Percentiles rank a stretch among this genome's conserved stretches.
Conservation (phyloP, 2,888 invertebrate species). For the Pachycephus smyrnensis region DNA sequence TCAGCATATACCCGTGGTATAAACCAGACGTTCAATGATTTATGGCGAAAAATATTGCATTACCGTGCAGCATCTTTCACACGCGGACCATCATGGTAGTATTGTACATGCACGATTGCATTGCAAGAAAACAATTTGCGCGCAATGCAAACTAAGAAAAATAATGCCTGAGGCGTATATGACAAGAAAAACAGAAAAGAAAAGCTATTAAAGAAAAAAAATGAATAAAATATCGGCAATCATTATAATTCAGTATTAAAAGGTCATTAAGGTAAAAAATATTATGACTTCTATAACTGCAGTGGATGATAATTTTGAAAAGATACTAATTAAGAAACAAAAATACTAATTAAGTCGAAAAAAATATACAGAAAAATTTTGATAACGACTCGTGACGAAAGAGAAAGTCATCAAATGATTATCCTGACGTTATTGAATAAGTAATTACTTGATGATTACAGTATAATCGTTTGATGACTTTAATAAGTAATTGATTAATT, state of each 20-base stretch:
- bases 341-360: too few species aligned
- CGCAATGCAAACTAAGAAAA: background rate
- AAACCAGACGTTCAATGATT: background rate
- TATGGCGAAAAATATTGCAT: background rate
- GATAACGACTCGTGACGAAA: too few species aligned
- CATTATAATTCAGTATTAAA: too few species aligned
- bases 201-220: background rate
- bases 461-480: background rate
- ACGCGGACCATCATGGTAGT: too few species aligned
- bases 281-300: too few species aligned
- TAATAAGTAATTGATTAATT: too few species aligned
- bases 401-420: background rate
- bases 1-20: background rate
- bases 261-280: too few species aligned
- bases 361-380: too few species aligned
- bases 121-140: background rate
- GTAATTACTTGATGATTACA: background rate
- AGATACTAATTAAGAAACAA: too few species aligned
- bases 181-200: background rate
- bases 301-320: too few species aligned
- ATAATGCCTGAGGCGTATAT: background rate
- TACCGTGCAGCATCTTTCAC: too few species aligned
- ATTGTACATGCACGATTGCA: too few species aligned
- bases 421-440: background rate
- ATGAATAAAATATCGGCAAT: background rate